Evolutionary conservation across 1,140 invertebrate species (phyloP).

Genomic region (Drosophila bocki): DNA sequence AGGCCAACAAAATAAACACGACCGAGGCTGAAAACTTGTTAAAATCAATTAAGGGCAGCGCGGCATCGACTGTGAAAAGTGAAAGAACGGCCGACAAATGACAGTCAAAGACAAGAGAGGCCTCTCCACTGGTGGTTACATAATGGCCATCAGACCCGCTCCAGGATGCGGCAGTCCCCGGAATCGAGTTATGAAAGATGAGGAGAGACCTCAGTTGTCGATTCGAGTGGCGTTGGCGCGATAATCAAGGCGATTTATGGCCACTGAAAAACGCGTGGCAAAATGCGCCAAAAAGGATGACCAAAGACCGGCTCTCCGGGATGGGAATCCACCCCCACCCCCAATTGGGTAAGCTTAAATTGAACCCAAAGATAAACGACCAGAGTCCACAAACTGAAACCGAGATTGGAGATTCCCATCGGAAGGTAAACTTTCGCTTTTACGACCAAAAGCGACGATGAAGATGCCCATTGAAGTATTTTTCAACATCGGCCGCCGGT

Average conservation of each 20-base stretch:
- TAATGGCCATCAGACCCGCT: conserved; percentile 24
- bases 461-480: conserved; percentile 26
- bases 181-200: conserved; percentile 61
- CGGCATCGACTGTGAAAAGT: conserved; percentile 45
- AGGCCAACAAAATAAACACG: conserved; percentile 43
- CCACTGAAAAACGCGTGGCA: conserved; percentile 66
- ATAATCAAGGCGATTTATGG: conserved; percentile 80
- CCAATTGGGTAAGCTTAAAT: conserved; percentile 79
- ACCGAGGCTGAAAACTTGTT: conserved; percentile 50
- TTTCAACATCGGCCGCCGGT: conserved; percentile 28
- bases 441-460: conserved; percentile 13
- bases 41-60: conserved; percentile 72
- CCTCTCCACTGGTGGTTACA: conserved; percentile 35
- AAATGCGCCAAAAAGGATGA: conserved; percentile 62
- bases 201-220: conserved; percentile 32
- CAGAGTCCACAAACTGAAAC: conserved; percentile 49
- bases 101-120: conserved; percentile 41
- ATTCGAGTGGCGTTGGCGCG: conserved; percentile 57
- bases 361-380: conserved; percentile 74
- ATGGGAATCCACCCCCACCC: conserved; percentile 21
- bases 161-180: conserved; percentile 41
- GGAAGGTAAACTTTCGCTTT: conserved; percentile 72
- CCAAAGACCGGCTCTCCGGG: conserved; percentile 34
- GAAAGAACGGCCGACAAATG: conserved; percentile 63
- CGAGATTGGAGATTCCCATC: conserved; percentile 74